Conservation (phyloP, 2,797 vertebrate genomes). For the Peromyscus attwateri region DNA sequence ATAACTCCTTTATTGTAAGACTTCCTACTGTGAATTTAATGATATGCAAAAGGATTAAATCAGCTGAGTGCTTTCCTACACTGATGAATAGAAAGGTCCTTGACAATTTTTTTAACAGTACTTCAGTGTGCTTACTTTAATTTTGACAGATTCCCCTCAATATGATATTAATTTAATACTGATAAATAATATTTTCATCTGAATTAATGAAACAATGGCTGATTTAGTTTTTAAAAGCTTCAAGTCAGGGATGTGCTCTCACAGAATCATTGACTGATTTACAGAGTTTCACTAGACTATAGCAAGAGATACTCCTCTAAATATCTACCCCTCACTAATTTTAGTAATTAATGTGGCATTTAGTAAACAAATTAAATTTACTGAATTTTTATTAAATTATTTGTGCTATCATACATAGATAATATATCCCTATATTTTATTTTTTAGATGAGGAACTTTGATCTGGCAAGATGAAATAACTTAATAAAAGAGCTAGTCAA, state of each 20-base stretch:
- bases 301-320: neutral
- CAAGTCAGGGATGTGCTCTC: neutral
- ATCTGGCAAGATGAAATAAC: neutral
- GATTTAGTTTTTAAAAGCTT: constrained; percentile 24
- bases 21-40: constrained; percentile 62
- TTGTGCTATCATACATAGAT: neutral
- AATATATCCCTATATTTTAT: neutral
- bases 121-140: constrained; percentile 38
- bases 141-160: neutral
- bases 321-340: neutral
- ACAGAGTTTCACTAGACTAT: neutral
- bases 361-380: neutral
- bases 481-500: neutral
- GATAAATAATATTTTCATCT: neutral
- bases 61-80: neutral
- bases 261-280: neutral
- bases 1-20: constrained; percentile 53
- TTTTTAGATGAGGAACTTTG: neutral
- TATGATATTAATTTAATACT: constrained; percentile 13
- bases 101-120: constrained; percentile 44
- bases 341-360: neutral
- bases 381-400: neutral
- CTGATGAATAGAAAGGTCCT: neutral
- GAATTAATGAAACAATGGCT: neutral
- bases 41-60: neutral